These are phyloP conservation scores for Girardinus metallicus DNA, from an alignment of 2,797 vertebrate species.

Conservation along the genomic window DNA sequence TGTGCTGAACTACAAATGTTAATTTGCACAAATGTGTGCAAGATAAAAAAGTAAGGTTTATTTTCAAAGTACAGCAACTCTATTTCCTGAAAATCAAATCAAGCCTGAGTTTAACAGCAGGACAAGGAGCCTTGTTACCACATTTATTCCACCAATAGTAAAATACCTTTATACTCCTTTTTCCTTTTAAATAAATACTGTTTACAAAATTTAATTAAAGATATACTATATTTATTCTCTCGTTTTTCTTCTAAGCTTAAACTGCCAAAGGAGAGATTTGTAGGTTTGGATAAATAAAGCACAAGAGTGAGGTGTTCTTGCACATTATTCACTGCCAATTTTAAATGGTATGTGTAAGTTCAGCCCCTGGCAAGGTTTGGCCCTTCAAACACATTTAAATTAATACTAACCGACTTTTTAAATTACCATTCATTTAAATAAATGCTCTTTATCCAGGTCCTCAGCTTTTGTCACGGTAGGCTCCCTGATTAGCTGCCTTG, in stretches of 20 bases:
- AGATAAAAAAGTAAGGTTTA: neutral
- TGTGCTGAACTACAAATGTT: neutral
- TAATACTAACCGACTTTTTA: conserved; percentile 40
- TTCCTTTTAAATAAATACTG: neutral
- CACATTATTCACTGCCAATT: conserved; percentile 13
- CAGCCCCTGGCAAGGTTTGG: conserved; percentile 10
- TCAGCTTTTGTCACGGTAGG: conserved; percentile 22
- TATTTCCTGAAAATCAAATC: neutral
- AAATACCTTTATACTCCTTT: neutral
- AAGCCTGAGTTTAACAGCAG: neutral
- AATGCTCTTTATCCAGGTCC: conserved; percentile 40
- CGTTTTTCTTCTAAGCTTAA: neutral
- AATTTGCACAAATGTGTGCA: neutral
- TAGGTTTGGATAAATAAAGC: neutral
- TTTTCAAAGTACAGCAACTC: neutral
- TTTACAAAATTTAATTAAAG: neutral
- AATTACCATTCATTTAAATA: conserved; percentile 48
- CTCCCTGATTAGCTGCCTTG: conserved; percentile 48
- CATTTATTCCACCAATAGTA: neutral
- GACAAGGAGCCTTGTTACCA: neutral
- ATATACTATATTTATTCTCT: neutral
- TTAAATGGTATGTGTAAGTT: conserved; percentile 26
- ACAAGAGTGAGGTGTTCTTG: neutral
- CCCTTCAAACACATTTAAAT: conserved; percentile 35
- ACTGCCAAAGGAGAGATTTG: neutral